phyloP scores from a whole-genome alignment of 2,113 vertebrate species.

The Lates calcarifer region DNA sequence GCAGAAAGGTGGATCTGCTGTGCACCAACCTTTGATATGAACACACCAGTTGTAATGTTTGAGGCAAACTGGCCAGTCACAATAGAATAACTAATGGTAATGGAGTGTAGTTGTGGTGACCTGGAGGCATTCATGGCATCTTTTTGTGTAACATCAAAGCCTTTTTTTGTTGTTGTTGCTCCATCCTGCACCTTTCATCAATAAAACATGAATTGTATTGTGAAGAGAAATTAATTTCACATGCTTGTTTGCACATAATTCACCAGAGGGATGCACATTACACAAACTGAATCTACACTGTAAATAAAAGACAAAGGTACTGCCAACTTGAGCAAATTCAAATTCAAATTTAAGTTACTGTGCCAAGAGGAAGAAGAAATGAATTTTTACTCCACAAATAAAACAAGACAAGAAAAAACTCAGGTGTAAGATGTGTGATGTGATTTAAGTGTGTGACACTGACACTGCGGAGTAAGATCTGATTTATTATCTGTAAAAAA shows the following conservation, averaged over 20 bases:
- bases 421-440: background rate
- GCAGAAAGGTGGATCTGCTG: background rate
- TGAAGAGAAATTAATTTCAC: background rate
- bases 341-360: background rate
- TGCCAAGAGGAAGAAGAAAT: background rate
- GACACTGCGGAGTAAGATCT: fast-evolving
- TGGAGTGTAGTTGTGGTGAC: background rate
- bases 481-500: background rate
- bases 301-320: background rate
- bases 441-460: background rate
- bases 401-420: background rate
- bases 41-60: background rate
- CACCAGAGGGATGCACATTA: background rate
- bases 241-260: background rate
- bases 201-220: background rate
- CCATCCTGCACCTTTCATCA: background rate
- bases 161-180: background rate
- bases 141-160: conserved; percentile 1
- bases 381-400: background rate
- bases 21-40: background rate
- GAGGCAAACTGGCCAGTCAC: background rate
- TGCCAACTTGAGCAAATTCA: background rate
- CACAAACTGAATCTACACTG: background rate
- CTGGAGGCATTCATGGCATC: background rate
- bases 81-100: background rate